Evolutionary conservation across 2,113 vertebrate genomes (phyloP).

Genomic region (Pristiophorus japonicus): DNA sequence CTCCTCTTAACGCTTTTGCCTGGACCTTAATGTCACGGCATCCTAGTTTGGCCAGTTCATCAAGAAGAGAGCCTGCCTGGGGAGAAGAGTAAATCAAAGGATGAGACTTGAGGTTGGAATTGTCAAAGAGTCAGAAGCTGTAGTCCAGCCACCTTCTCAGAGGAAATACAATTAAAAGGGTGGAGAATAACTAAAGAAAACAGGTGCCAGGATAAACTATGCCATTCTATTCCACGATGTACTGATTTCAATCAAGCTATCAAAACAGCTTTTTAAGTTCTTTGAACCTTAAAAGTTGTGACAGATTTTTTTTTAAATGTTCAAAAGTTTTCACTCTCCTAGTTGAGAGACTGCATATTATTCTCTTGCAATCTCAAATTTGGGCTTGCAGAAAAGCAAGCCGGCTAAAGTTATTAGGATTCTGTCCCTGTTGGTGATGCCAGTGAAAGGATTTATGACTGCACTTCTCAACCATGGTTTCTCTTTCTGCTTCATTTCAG

Average conservation of each 20-base stretch:
- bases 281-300: no score
- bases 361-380: not conserved
- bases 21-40: not conserved
- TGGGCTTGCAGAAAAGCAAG: not conserved
- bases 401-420: not conserved
- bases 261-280: not conserved
- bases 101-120: not conserved
- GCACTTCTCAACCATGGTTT: not conserved
- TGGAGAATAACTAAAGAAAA: not conserved
- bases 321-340: not conserved
- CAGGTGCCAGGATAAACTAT: not conserved
- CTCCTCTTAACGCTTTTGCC: not conserved
- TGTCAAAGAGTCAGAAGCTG: not conserved
- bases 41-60: not conserved
- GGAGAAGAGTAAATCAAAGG: not conserved
- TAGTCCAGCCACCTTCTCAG: not conserved
- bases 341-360: not conserved
- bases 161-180: not conserved
- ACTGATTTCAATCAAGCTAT: not conserved
- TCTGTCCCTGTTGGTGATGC: not conserved
- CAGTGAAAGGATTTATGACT: not conserved
- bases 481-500: not conserved
- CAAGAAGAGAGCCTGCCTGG: not conserved
- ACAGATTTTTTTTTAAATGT: not conserved
- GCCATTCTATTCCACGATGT: not conserved